phyloP scores from a whole-genome alignment of 2,113 vertebrate genomes.

The Saimiri boliviensis region DNA sequence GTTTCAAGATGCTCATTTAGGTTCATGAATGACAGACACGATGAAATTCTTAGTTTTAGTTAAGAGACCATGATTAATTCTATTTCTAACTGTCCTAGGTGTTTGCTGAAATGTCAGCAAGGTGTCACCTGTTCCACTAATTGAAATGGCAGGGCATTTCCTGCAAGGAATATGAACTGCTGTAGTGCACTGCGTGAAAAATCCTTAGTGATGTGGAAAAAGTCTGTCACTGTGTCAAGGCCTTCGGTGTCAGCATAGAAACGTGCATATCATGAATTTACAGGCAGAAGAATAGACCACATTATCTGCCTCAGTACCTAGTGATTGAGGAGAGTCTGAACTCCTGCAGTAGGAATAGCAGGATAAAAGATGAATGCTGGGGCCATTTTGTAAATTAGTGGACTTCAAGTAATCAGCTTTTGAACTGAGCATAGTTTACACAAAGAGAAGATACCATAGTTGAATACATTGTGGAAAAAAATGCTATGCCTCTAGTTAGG shows the following conservation, averaged over 20 bases:
- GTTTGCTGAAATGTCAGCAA: conserved; percentile 57
- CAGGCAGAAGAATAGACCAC: not conserved
- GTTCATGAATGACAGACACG: not conserved
- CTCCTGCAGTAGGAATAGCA: not conserved
- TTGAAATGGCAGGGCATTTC: conserved; percentile 63
- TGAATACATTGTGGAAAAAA: not conserved
- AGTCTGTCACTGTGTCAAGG: conserved; percentile 25
- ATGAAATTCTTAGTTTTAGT: not conserved
- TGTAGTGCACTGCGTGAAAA: conserved; percentile 9
- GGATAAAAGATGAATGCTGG: not conserved
- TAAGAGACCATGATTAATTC: not conserved
- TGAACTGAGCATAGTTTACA: not conserved
- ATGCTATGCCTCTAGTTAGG: not conserved
- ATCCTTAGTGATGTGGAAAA: conserved; percentile 50
- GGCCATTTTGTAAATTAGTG: not conserved
- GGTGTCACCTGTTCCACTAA: conserved; percentile 37
- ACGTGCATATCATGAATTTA: not conserved
- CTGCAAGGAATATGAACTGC: not conserved
- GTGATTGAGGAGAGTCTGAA: not conserved
- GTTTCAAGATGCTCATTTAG: not conserved
- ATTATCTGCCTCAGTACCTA: not conserved
- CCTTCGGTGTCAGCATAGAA: not conserved
- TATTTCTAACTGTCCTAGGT: not conserved
- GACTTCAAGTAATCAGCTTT: not conserved
- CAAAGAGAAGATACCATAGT: not conserved